Evolutionary conservation across 2,113 vertebrate genomes (phyloP).

Genomic region (Morone saxatilis): DNA sequence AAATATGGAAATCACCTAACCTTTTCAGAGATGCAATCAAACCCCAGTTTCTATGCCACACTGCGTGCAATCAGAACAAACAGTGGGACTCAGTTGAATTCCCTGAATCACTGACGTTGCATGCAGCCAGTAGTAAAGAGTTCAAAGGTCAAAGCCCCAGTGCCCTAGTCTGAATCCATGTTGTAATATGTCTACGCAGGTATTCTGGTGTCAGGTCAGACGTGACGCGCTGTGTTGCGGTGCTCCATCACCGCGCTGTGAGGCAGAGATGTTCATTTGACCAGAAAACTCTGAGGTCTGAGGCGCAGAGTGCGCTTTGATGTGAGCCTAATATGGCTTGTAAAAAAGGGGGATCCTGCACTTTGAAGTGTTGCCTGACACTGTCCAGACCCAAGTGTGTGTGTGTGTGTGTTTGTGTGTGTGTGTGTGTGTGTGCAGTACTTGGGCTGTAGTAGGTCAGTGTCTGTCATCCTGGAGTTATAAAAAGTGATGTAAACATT

Average conservation of each 20-base stretch:
- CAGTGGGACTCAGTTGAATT: neutral
- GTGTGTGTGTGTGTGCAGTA: slow-evolving; percentile 28
- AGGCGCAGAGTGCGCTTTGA: slow-evolving; percentile 78
- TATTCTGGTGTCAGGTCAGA: slow-evolving; percentile 36
- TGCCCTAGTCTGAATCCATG: slow-evolving; percentile 4
- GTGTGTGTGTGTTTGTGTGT: slow-evolving; percentile 40
- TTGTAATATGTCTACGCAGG: neutral
- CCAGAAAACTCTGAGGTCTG: slow-evolving; percentile 66
- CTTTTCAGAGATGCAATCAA: slow-evolving; percentile 1
- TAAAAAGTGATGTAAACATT: slow-evolving; percentile 83
- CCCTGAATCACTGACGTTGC: neutral
- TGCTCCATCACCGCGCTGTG: slow-evolving; percentile 58
- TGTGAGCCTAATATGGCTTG: slow-evolving; percentile 81
- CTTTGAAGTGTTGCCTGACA: slow-evolving; percentile 84
- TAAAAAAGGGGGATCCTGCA: slow-evolving; percentile 79
- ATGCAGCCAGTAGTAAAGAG: slow-evolving; percentile 3
- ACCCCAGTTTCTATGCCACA: neutral
- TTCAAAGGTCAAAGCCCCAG: slow-evolving; percentile 36
- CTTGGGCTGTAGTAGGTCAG: slow-evolving; percentile 51
- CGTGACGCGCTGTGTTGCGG: slow-evolving; percentile 9
- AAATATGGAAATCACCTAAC: slow-evolving; percentile 19
- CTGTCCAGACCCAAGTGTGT: slow-evolving; percentile 75
- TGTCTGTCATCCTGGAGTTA: slow-evolving; percentile 72
- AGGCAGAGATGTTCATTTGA: slow-evolving; percentile 61
- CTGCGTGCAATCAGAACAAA: slow-evolving; percentile 4